phyloP scores from a whole-genome alignment of 1,140 invertebrate genomes.

The Bombyx mandarina region DNA sequence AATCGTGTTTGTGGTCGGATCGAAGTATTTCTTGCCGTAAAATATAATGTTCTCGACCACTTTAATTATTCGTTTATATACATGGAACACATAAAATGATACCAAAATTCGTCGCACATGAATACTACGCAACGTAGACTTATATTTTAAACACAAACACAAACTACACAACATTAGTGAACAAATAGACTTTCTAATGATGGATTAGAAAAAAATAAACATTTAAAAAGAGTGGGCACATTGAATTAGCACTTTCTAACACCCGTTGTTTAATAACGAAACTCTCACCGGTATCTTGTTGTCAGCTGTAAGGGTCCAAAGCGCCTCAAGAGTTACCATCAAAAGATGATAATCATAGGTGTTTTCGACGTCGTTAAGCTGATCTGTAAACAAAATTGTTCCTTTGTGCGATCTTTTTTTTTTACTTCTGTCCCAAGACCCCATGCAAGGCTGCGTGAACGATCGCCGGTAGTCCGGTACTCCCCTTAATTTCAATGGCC shows the following conservation, averaged over 20 bases:
- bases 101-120: no score
- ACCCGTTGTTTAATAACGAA: constrained; percentile 43
- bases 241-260: constrained; percentile 36
- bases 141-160: no score
- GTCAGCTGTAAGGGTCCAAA: constrained; percentile 59
- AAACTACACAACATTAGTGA: no score
- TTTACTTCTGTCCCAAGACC: constrained; percentile 29
- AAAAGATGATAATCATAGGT: constrained; percentile 71
- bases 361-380: constrained; percentile 70
- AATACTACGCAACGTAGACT: no score
- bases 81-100: no score
- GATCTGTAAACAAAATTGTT: constrained; percentile 69
- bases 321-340: constrained; percentile 63
- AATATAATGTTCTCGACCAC: no score
- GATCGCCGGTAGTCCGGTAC: constrained; percentile 25
- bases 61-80: no score
- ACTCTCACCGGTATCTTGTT: constrained; percentile 60
- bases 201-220: constrained; percentile 9
- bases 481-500: constrained; percentile 30
- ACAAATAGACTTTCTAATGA: constrained; percentile 1
- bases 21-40: no score
- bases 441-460: constrained; percentile 35
- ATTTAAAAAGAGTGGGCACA: constrained; percentile 41
- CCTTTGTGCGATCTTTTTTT: constrained; percentile 60
- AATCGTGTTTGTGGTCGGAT: not conserved